Base-by-base conservation (phyloP, 2,888 invertebrate species). In the Petrolisthes cinctipes region DNA sequence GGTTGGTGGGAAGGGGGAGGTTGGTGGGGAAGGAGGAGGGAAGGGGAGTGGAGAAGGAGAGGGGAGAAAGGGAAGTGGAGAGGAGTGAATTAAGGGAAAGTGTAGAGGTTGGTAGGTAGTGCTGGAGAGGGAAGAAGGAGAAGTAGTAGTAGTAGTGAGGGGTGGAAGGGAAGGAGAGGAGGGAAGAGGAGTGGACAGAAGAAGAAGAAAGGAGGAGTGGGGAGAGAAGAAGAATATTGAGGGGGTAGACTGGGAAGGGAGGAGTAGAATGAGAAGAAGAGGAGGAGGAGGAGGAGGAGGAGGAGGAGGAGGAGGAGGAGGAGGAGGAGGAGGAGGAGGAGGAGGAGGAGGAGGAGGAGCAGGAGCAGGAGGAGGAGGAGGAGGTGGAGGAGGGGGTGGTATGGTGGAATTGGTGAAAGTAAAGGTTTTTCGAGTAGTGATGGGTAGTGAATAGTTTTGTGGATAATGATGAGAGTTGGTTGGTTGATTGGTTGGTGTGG, bases 151-250 rank as follows among this genome's bases (percentile, higher is more conserved):
- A 4, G 20, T n/a, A n/a, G 17, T n/a, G 71, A 11, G 61, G 5
- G 20, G 20, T 4, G 20, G 4, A 71, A 20, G 71, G 20, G 5
- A 9, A 71, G 20, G 20, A n/a, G 71, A 14, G 23, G 23, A 73
- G 23, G 73, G 6, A 73, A 73, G 68, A 68, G n/a, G 14, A 5
- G n/a, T 68, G 14, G n/a, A 17, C 14, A 14, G 68, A 68, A 68
- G 68, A 68, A 68, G n/a, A 68, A n/a, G n/a, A 17, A n/a, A 68
- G n/a, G n/a, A 68, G 68, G n/a, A 68, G 68, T 14, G n/a, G n/a
- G 68, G n/a, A 4, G n/a, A 68, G n/a, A 14, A 17, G 68, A 14
- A 68, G n/a, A 68, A 17, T 3, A 5, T 17, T 4, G n/a, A 5
- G n/a, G n/a, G n/a, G n/a, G n/a, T 17, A 68, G n/a, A 5, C n/a